Base-by-base conservation (phyloP, 2,113 vertebrate genomes). In the Spheniscus mendiculus region DNA sequence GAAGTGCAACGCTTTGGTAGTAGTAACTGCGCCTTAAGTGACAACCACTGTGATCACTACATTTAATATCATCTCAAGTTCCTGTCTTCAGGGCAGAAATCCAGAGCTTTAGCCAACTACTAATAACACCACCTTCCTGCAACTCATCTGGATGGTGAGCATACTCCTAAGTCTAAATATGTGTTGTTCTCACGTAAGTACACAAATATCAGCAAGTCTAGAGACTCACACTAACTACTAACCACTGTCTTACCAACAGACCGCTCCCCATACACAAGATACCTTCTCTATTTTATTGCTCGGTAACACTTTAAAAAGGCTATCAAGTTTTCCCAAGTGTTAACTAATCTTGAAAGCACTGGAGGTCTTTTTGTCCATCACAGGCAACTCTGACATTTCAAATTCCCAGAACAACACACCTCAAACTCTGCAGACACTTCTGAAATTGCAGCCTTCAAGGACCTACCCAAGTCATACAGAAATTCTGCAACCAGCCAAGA, bases 181-280 rank as follows among this genome's bases (percentile, higher is more conserved):
- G 22, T 22, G 59, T 9, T 72, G 21, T 82, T 61, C 70, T 66
- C 70, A 40, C 2, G 1, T 4, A 45, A 34, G 1, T 12, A 44
- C 34, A 66, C 23, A 79, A 72, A 25, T 8, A 47, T 7, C 45
- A n/a, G 26, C 0, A 4, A 74, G 65, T 59, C 72, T 38, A 62
- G 56, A 62, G 56, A 47, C 23, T 47, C 12, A 4, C 14, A 6
- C 7, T n/a, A 79, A 40, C 26, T 55, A 69, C 52, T n/a, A 62
- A 42, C 1, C 76, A 9, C n/a, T 25, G 36, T 12, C 26, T 71
- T 15, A 49, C 25, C 11, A 25, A 15, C 15, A 79, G 40, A 53
- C 0, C 36, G 9, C 8, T 87, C 26, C 40, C 30, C 9, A 3
- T 23, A 44, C 0, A 3, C 13, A 22, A 65, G 14, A 30, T 5